phyloP scores from a whole-genome alignment of 1,140 invertebrate species.

The Conopomorpha cramerella region DNA sequence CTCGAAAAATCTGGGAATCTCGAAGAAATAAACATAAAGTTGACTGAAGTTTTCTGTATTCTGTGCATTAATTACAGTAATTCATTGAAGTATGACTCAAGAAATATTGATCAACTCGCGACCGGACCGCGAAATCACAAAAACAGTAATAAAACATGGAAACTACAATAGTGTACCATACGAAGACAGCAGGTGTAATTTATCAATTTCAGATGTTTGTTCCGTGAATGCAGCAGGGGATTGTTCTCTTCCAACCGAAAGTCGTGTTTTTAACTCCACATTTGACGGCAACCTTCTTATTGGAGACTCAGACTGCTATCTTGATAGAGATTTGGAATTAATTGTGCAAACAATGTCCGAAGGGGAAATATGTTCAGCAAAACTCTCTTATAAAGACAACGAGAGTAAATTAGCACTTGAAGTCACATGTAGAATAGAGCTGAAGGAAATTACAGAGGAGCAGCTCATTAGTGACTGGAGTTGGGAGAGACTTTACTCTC shows the following conservation, averaged over 20 bases:
- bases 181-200: conserved; percentile 42
- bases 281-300: conserved; percentile 45
- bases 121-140: conserved; percentile 42
- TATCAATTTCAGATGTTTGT: conserved; percentile 19
- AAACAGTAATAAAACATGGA: conserved; percentile 29
- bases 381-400: conserved; percentile 26
- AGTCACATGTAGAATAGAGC: conserved; percentile 28
- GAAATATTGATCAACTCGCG: conserved; percentile 21
- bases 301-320: conserved; percentile 31
- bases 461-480: conserved; percentile 44
- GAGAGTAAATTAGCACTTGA: conserved; percentile 19
- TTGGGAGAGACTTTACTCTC: conserved; percentile 31
- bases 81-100: conserved; percentile 23
- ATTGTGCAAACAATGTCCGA: conserved; percentile 40
- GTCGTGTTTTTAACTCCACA: conserved; percentile 22
- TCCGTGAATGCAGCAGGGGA: conserved; percentile 17
- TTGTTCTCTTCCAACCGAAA: conserved; percentile 25
- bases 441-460: conserved; percentile 38
- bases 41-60: too few species aligned
- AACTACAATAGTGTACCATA: conserved; percentile 39
- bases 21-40: too few species aligned
- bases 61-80: too few species aligned
- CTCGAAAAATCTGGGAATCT: too few species aligned
- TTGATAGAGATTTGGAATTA: conserved; percentile 41
- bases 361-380: conserved; percentile 23